These are phyloP conservation scores for Paradisaea rubra DNA, from an alignment of 2,113 vertebrate genomes.

Conservation along the genomic window DNA sequence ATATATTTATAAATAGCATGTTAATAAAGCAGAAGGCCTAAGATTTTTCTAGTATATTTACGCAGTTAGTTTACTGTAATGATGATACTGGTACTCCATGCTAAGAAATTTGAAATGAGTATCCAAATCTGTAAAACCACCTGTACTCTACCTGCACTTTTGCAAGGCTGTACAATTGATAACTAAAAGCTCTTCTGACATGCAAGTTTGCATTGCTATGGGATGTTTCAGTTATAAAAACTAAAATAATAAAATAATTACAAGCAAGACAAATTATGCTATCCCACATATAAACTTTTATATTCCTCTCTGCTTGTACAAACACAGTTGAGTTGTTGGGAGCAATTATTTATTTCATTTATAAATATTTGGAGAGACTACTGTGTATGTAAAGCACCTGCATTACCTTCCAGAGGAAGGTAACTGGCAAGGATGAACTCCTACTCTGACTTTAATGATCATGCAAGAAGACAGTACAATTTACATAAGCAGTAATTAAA, in stretches of 20 bases:
- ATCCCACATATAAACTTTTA: background rate
- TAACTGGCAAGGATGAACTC: background rate
- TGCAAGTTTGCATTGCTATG: background rate
- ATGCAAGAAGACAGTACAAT: background rate
- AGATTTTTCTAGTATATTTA: background rate
- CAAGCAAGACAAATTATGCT: background rate
- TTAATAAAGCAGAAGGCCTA: background rate
- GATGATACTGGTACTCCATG: background rate
- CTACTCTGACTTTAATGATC: background rate
- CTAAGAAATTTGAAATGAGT: background rate
- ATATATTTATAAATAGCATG: background rate
- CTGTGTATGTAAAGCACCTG: background rate
- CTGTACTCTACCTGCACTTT: background rate
- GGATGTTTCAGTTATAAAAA: background rate
- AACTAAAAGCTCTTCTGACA: background rate
- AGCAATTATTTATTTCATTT: background rate
- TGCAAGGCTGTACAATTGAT: background rate
- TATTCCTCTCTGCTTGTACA: background rate
- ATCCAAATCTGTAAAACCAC: background rate
- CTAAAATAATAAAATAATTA: background rate
- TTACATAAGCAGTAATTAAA: background rate
- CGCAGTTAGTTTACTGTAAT: background rate
- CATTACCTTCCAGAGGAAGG: background rate
- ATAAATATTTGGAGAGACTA: background rate
- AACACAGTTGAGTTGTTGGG: background rate